phyloP scores from a whole-genome alignment of 92 coral and sea anemone genomes.

The Actinernus sp. region DNA sequence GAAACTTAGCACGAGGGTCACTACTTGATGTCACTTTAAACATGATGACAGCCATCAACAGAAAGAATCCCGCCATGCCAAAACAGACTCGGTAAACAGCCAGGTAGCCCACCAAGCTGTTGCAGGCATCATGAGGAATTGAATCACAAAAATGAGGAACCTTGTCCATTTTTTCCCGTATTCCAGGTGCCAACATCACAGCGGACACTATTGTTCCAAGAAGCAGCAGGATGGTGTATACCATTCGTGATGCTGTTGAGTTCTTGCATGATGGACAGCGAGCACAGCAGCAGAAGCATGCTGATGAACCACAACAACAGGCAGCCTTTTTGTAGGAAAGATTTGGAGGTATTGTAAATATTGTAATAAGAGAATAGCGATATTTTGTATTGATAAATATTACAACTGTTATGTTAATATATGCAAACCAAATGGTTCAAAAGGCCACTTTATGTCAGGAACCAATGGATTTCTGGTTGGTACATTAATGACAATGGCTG shows the following conservation, averaged over 20 bases:
- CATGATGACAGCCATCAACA: constrained; percentile 85
- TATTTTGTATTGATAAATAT: too few species aligned
- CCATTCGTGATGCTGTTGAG: constrained; percentile 96
- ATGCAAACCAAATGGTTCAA: neutral
- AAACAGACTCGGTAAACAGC: constrained; percentile 99
- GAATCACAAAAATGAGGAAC: constrained; percentile 86
- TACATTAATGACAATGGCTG: too few species aligned
- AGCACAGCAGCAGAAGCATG: constrained; percentile 98
- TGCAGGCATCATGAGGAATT: constrained; percentile 58
- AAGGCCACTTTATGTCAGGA: too few species aligned
- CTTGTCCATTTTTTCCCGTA: constrained; percentile 73
- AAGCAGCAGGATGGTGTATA: constrained; percentile 87
- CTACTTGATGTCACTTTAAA: constrained; percentile 88
- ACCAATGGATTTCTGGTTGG: too few species aligned
- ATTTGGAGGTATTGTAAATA: neutral
- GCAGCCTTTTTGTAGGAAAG: constrained; percentile 74
- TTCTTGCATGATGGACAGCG: constrained; percentile 98
- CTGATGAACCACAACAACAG: constrained; percentile 98
- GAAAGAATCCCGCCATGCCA: constrained; percentile 97
- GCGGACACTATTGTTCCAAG: constrained; percentile 94
- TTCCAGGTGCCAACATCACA: constrained; percentile 92
- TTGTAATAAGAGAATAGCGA: neutral
- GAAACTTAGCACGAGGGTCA: constrained; percentile 96
- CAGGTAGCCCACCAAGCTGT: constrained; percentile 87
- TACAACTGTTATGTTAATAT: too few species aligned